Percentiles rank a stretch among this genome's conserved stretches.
Conservation (phyloP, 2,888 invertebrate species). For the Steinernema carpocapsae region DNA sequence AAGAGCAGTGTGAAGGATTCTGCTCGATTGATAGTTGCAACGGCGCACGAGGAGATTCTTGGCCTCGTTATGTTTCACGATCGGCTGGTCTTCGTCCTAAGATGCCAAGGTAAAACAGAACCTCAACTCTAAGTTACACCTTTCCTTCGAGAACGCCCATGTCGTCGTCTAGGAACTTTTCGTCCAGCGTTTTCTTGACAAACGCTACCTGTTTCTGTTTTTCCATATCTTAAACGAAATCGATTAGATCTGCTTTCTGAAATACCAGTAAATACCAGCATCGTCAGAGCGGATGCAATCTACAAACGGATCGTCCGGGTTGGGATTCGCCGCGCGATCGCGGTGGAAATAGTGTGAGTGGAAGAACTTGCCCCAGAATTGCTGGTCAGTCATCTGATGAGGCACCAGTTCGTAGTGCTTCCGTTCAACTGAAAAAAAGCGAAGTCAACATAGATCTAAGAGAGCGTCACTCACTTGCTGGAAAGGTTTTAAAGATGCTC, state of each 20-base stretch:
- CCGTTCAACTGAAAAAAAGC: slow-evolving; percentile 77
- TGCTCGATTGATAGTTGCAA: slow-evolving; percentile 66
- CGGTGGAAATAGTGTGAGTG: slow-evolving; percentile 89
- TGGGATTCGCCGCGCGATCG: slow-evolving; percentile 77
- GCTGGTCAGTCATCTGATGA: slow-evolving; percentile 88
- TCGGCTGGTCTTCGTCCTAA: neutral
- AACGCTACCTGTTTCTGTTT: slow-evolving; percentile 31
- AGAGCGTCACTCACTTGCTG: slow-evolving; percentile 75
- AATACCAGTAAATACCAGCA: slow-evolving; percentile 72
- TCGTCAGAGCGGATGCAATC: slow-evolving; percentile 97
- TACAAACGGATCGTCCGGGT: slow-evolving; percentile 81
- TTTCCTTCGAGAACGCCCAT: neutral
- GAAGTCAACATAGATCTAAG: neutral
- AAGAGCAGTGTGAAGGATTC: slow-evolving; percentile 52
- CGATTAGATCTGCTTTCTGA: neutral
- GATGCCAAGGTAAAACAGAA: too few relatives aligned
- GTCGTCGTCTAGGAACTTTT: slow-evolving; percentile 35
- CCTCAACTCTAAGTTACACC: neutral
- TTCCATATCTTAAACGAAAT: slow-evolving; percentile 41
- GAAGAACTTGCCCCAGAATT: slow-evolving; percentile 99
- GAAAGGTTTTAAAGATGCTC: slow-evolving; percentile 98
- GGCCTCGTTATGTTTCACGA: neutral
- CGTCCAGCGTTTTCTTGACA: slow-evolving; percentile 42
- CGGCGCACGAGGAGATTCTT: slow-evolving; percentile 50
- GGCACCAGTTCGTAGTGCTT: slow-evolving; percentile 97